These are phyloP conservation scores for Meghimatium bilineatum DNA, from an alignment of 2,888 invertebrate genomes.

Conservation along the genomic window DNA sequence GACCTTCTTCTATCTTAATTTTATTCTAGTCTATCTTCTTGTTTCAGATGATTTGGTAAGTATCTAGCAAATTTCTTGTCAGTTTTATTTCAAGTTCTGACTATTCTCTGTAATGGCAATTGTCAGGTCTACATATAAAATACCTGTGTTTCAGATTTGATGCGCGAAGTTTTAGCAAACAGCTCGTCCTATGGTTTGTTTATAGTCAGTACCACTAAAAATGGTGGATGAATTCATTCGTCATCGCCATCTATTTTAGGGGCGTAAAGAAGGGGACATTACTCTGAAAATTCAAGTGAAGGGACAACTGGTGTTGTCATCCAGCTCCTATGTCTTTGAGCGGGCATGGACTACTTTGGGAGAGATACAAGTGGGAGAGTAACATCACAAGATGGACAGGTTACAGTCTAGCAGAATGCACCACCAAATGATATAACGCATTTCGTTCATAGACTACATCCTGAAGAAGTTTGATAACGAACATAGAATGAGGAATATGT, in stretches of 20 bases:
- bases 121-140: neutral
- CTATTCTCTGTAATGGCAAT: neutral
- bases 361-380: too few relatives aligned
- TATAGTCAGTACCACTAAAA: conserved; percentile 42
- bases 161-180: neutral
- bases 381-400: too few relatives aligned
- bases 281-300: conserved; percentile 9
- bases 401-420: too few relatives aligned
- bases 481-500: too few relatives aligned
- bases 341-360: too few relatives aligned
- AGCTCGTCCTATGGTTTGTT: conserved; percentile 27
- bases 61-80: neutral
- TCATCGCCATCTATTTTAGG: conserved; percentile 49
- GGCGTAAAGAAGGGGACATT: conserved; percentile 37
- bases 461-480: too few relatives aligned
- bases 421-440: too few relatives aligned
- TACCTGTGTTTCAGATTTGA: neutral
- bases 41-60: neutral
- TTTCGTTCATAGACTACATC: too few relatives aligned
- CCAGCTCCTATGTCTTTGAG: too few relatives aligned
- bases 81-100: neutral
- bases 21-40: too few relatives aligned
- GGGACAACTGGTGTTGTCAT: too few relatives aligned
- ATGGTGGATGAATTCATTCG: conserved; percentile 42
- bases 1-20: too few relatives aligned